phyloP scores from a whole-genome alignment of 2,113 vertebrate genomes.

The Noturus placidus region DNA sequence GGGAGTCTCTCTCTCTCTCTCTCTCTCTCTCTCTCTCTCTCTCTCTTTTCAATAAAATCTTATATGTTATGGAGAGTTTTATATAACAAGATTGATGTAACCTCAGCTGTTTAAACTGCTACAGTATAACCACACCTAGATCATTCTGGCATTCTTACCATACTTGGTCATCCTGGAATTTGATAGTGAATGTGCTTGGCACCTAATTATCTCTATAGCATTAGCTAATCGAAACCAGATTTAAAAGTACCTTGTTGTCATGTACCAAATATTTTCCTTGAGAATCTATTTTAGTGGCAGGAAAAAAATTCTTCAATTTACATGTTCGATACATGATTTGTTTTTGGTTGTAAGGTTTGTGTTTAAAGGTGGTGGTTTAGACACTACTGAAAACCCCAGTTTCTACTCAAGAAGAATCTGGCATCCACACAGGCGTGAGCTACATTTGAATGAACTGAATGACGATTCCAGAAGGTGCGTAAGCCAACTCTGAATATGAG shows the following conservation, averaged over 20 bases:
- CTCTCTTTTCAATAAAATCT: background rate
- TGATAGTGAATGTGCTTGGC: background rate
- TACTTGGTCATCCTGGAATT: conserved; percentile 30
- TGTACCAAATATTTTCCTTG: background rate
- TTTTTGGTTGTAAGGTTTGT: background rate
- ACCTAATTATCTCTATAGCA: background rate
- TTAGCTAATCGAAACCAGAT: background rate
- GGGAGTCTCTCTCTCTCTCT: background rate
- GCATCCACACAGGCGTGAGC: background rate
- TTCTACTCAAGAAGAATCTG: background rate
- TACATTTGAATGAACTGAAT: background rate
- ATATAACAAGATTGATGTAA: background rate
- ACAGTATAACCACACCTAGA: conserved; percentile 25
- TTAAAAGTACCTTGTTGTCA: background rate
- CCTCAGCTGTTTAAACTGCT: conserved; percentile 27
- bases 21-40: too few species aligned
- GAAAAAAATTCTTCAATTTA: background rate
- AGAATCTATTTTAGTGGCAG: background rate
- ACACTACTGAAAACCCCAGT: background rate
- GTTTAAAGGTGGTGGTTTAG: background rate
- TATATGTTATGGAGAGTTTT: background rate
- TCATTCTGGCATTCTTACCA: conserved; percentile 22
- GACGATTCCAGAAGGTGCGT: background rate
- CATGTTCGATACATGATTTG: background rate
- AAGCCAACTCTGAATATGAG: background rate